Percentiles rank a stretch among this genome's conserved stretches.
Evolutionary conservation across 2,888 invertebrate species (phyloP).

Genomic region (Mayetiola destructor): DNA sequence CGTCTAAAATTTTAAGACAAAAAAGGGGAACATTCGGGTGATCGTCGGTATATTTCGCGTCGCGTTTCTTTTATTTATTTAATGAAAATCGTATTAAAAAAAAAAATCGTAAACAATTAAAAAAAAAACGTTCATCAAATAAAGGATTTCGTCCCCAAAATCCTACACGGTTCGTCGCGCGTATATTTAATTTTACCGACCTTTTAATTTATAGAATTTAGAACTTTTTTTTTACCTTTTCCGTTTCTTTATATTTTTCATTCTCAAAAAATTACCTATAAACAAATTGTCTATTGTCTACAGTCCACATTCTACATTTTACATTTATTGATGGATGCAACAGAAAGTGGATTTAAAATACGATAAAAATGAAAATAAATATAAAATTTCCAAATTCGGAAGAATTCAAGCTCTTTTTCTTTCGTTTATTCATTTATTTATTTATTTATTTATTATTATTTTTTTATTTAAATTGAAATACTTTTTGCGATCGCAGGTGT

Average conservation of each 20-base stretch:
- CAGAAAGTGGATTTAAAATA: too few species aligned
- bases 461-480: too few species aligned
- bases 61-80: slow-evolving; percentile 22
- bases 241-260: background rate
- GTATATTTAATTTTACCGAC: slow-evolving; percentile 21
- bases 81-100: slow-evolving; percentile 1
- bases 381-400: too few species aligned
- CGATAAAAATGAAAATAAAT: too few species aligned
- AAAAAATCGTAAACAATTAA: background rate
- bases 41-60: slow-evolving; percentile 24
- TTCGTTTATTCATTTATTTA: too few species aligned
- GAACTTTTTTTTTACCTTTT: background rate
- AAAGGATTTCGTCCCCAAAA: slow-evolving; percentile 34
- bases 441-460: too few species aligned
- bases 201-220: slow-evolving; percentile 15
- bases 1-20: slow-evolving; percentile 20
- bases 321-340: background rate
- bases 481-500: too few species aligned
- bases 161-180: slow-evolving; percentile 22
- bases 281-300: background rate
- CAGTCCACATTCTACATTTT: background rate
- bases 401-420: too few species aligned
- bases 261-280: slow-evolving; percentile 1
- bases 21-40: slow-evolving; percentile 25
- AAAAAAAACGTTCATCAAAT: slow-evolving; percentile 14